Percentiles rank a stretch among this genome's conserved stretches.
Evolutionary conservation across 2,113 vertebrate species (phyloP).

Genomic region (Burhinus bistriatus): DNA sequence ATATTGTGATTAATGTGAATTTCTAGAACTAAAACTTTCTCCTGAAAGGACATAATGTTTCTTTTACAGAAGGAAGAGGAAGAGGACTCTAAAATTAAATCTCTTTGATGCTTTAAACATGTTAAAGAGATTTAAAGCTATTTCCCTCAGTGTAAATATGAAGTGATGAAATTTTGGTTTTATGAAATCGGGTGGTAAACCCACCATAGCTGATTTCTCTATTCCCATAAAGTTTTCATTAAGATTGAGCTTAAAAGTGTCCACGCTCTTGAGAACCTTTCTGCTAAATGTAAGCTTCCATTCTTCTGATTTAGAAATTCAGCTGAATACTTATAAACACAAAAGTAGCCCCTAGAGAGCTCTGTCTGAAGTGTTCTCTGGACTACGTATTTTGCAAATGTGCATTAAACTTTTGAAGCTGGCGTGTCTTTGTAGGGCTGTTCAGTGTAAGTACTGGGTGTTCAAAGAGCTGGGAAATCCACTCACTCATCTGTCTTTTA

Average conservation of each 20-base stretch:
- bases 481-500: not conserved
- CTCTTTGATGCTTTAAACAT: not conserved
- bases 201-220: not conserved
- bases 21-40: not conserved
- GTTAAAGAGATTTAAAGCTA: not conserved
- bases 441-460: not conserved
- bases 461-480: not conserved
- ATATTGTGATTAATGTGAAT: not conserved
- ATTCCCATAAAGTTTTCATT: not conserved
- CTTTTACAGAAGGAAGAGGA: not conserved
- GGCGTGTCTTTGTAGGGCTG: not conserved
- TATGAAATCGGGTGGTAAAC: not conserved
- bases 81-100: not conserved
- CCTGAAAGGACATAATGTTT: not conserved
- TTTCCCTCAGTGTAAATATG: not conserved
- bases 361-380: not conserved
- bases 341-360: not conserved
- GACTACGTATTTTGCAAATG: not conserved
- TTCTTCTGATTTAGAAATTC: slow-evolving; percentile 3
- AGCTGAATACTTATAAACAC: not conserved
- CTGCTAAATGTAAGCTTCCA: not conserved
- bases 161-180: not conserved
- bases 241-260: not conserved
- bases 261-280: not conserved
- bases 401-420: not conserved